These are phyloP conservation scores for Macrobrachium nipponense DNA, from an alignment of 1,140 invertebrate species.

Conservation along the genomic window DNA sequence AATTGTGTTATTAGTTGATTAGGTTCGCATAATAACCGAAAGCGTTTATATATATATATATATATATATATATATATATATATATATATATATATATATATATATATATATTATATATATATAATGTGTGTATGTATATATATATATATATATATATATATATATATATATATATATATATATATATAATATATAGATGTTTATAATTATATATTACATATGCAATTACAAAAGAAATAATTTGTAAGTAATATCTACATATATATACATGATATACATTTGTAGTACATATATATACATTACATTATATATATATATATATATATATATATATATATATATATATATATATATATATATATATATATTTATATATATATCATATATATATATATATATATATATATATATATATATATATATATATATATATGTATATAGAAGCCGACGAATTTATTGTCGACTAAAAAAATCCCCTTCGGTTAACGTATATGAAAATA, in stretches of 20 bases:
- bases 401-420: conserved; percentile 15
- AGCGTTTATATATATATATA: not conserved
- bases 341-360: conserved; percentile 22
- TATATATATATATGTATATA: too few species aligned
- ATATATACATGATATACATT: not conserved
- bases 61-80: not conserved
- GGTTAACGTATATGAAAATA: not conserved
- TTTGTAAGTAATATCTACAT: too few species aligned
- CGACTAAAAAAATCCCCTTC: too few species aligned
- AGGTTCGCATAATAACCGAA: too few species aligned
- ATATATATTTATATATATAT: conserved; percentile 19
- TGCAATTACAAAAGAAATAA: too few species aligned
- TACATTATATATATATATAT: not conserved
- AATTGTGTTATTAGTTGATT: too few species aligned
- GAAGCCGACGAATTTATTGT: too few species aligned
- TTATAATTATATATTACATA: conserved; percentile 5
- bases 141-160: conserved; percentile 14
- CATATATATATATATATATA: conserved; percentile 5
- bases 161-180: conserved; percentile 18
- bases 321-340: conserved; percentile 9
- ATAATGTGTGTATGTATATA: not conserved
- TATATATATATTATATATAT: too few species aligned
- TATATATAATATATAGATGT: conserved; percentile 17
- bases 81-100: too few species aligned
- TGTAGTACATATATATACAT: not conserved